Base-by-base conservation (phyloP, 53 echinoderm and acorn worm species). In the Antedon mediterranea region DNA sequence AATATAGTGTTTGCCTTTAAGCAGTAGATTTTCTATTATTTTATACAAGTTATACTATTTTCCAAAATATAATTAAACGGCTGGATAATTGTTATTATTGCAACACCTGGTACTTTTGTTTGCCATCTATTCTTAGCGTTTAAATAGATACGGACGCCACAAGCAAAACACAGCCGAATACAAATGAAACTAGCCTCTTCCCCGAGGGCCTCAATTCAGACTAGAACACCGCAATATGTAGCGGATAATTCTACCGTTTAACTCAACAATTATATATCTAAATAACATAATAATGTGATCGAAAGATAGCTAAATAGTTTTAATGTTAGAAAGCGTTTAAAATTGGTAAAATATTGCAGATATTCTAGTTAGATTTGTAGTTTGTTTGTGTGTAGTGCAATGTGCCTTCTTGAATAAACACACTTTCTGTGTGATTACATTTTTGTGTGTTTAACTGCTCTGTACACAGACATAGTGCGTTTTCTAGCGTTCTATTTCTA, bases 361-460 rank as follows among this genome's bases (percentile, higher is more conserved):
- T n/a, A 57, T 23, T 4, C 79, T 43, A 43, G 18, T 30, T 41
- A 78, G 32, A 79, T 31, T 79, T 79, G 32, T 79, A 71, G 32
- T 27, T 32, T 29, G 70, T 79, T 79, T 33, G 71, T 57, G 57
- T 15, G 9, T 57, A 57, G 57, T 57, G 20, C 57, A 57, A 18
- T 8, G 57, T 57, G 20, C 9, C 57, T 18, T 57, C 57, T 57
- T 57, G 57, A 57, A 57, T 57, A 57, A 57, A 57, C 57, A 57
- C 57, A n/a, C n/a, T n/a, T n/a, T 57, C 57, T 2, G 57, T 57
- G 20, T 57, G 57, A 57, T 57, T 57, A 57, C 57, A 57, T 11
- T 57, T 73, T 30, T 86, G 86, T 86, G 81, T 86, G 77, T 81
- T 81, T 78, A 86, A 78, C 86, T 86, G 81, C 86, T 86, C 79